These are phyloP conservation scores for Schizothorax lantsangensis DNA, from an alignment of 2,797 vertebrate genomes.

Conservation along the genomic window DNA sequence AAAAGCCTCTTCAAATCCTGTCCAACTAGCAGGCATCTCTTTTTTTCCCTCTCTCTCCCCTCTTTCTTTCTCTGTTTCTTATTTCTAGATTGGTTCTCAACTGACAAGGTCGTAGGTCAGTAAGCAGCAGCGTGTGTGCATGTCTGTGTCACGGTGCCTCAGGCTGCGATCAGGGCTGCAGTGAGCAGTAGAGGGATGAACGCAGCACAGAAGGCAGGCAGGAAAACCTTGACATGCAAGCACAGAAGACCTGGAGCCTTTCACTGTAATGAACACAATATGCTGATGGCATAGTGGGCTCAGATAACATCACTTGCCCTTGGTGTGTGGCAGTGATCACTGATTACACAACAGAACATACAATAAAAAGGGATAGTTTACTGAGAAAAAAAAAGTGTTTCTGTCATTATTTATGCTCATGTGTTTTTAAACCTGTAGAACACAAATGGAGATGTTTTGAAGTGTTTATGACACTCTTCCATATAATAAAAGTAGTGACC, in stretches of 20 bases:
- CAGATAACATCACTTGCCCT: background rate
- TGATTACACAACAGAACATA: constrained; percentile 4
- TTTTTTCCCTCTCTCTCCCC: background rate
- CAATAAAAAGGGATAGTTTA: background rate
- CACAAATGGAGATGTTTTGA: background rate
- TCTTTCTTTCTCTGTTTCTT: constrained; percentile 6
- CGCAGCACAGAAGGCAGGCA: constrained; percentile 17
- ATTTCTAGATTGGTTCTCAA: constrained; percentile 52
- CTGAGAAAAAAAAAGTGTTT: background rate
- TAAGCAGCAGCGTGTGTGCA: constrained; percentile 41
- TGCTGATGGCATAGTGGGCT: constrained; percentile 11
- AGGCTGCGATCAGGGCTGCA: constrained; percentile 45
- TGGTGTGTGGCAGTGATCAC: constrained; percentile 2
- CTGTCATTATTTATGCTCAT: background rate
- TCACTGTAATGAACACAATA: constrained; percentile 40
- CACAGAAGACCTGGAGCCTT: constrained; percentile 41
- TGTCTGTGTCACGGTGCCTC: constrained; percentile 40
- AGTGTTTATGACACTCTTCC: background rate
- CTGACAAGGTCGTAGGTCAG: constrained; percentile 59
- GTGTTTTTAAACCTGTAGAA: background rate
- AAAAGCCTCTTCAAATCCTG: background rate
- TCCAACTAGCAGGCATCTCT: constrained; percentile 28
- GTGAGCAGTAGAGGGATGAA: constrained; percentile 37
- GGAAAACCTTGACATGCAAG: constrained; percentile 34
- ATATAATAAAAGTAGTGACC: background rate